These are phyloP conservation scores for Ophion obscuratus DNA, from an alignment of 2,888 invertebrate species.

Conservation along the genomic window DNA sequence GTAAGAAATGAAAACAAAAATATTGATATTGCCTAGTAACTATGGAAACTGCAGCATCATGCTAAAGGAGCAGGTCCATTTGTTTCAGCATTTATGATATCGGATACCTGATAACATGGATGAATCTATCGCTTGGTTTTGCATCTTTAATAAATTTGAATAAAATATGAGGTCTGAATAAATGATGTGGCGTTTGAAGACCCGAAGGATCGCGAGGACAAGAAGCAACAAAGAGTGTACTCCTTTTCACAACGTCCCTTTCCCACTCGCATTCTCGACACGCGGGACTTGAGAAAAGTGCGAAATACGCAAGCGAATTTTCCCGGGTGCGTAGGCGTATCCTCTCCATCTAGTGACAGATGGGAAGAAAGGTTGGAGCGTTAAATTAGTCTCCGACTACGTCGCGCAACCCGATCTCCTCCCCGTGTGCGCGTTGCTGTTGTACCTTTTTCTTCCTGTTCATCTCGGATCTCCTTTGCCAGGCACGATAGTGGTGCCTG, in stretches of 20 bases:
- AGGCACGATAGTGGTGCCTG: slow-evolving; percentile 12
- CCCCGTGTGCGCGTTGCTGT: slow-evolving; percentile 23
- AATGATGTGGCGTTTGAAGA: background rate
- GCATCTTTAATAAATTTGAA: background rate
- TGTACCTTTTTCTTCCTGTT: slow-evolving; percentile 27
- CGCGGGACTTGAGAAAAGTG: background rate
- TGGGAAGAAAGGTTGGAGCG: slow-evolving; percentile 68
- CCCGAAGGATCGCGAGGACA: background rate
- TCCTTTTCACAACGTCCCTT: background rate
- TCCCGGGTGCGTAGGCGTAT: slow-evolving; percentile 16
- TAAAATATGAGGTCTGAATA: background rate
- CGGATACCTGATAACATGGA: background rate
- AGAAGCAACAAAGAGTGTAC: background rate
- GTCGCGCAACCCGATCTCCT: slow-evolving; percentile 45
- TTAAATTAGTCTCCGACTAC: slow-evolving; percentile 69
- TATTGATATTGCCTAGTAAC: too few relatives aligned
- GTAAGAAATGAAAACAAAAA: too few relatives aligned
- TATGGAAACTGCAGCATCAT: too few relatives aligned
- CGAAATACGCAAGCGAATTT: slow-evolving; percentile 24
- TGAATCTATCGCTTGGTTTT: background rate
- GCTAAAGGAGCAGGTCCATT: too few relatives aligned
- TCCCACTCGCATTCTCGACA: background rate
- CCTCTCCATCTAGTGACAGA: slow-evolving; percentile 60
- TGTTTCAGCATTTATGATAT: too few relatives aligned
- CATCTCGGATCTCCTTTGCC: slow-evolving; percentile 28